Evolutionary conservation across 2,797 vertebrate genomes (phyloP).

Genomic region (Psittacula echo): DNA sequence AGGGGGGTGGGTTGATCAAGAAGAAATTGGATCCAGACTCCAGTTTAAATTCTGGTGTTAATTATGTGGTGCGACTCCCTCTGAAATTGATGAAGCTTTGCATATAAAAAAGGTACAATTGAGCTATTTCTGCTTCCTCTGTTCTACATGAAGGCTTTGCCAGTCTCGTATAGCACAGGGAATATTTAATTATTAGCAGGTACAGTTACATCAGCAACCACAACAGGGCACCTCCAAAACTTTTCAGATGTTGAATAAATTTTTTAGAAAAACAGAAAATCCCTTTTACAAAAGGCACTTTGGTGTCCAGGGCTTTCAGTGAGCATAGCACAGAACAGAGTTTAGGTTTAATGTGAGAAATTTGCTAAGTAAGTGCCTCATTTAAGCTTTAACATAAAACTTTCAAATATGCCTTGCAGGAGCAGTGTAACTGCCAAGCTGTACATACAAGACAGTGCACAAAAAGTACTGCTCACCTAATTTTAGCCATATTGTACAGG

Average conservation of each 20-base stretch:
- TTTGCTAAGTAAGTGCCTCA: not conserved
- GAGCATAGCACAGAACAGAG: not conserved
- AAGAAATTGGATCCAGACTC: conserved; percentile 56
- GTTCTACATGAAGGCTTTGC: conserved; percentile 19
- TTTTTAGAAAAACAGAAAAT: conserved; percentile 15
- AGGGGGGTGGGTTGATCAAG: not conserved
- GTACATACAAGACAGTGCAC: not conserved
- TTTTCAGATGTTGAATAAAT: conserved; percentile 1
- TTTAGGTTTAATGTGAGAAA: not conserved
- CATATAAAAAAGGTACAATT: not conserved
- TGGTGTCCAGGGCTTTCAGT: not conserved
- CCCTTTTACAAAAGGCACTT: not conserved
- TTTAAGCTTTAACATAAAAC: conserved; percentile 11
- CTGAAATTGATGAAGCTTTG: conserved; percentile 53
- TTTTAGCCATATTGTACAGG: not conserved
- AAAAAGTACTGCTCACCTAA: not conserved
- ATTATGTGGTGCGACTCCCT: conserved; percentile 44
- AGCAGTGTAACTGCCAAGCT: not conserved
- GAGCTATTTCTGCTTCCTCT: conserved; percentile 47
- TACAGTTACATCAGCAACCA: conserved; percentile 12
- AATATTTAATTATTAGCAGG: conserved; percentile 25
- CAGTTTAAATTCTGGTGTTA: conserved; percentile 49
- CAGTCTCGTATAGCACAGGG: conserved; percentile 42
- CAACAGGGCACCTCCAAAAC: not conserved
- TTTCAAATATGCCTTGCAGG: conserved; percentile 19